phyloP scores from a whole-genome alignment of 2,888 invertebrate genomes.

The Laothoe populi region DNA sequence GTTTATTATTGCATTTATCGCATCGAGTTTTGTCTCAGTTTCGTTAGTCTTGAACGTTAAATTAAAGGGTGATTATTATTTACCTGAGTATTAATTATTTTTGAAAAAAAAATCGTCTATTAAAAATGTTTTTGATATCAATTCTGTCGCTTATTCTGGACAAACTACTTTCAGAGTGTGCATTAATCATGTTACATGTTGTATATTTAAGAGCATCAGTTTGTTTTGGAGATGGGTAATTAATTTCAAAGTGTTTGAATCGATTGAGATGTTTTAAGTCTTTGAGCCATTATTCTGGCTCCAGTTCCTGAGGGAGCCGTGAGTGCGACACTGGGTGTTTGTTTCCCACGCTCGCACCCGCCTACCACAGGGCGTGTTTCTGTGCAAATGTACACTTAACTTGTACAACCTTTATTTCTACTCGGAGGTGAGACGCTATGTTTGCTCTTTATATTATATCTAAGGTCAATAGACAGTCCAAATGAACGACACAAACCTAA shows the following conservation, averaged over 20 bases:
- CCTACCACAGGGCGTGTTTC: constrained; percentile 60
- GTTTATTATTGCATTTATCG: too few relatives aligned
- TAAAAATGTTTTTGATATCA: too few relatives aligned
- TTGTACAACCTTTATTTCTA: constrained; percentile 43
- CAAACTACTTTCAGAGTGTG: too few relatives aligned
- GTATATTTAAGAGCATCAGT: background rate
- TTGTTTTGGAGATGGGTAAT: constrained; percentile 10
- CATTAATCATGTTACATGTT: background rate
- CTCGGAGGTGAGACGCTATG: constrained; percentile 36
- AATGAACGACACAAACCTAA: background rate
- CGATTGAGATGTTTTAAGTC: constrained; percentile 56
- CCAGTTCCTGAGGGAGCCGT: constrained; percentile 58
- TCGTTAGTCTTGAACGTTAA: too few relatives aligned
- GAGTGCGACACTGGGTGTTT: constrained; percentile 70
- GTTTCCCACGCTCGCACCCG: constrained; percentile 81
- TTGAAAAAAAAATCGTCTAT: too few relatives aligned
- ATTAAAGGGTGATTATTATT: too few relatives aligned
- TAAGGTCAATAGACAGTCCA: constrained; percentile 24
- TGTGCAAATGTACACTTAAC: constrained; percentile 53
- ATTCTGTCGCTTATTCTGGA: too few relatives aligned
- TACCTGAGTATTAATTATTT: too few relatives aligned
- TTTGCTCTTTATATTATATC: constrained; percentile 28
- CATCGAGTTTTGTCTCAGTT: too few relatives aligned
- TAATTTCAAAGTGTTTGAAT: constrained; percentile 11
- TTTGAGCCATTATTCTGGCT: constrained; percentile 46